Conservation (phyloP, 2,888 invertebrate genomes). For the Sinotaia quadrata region DNA sequence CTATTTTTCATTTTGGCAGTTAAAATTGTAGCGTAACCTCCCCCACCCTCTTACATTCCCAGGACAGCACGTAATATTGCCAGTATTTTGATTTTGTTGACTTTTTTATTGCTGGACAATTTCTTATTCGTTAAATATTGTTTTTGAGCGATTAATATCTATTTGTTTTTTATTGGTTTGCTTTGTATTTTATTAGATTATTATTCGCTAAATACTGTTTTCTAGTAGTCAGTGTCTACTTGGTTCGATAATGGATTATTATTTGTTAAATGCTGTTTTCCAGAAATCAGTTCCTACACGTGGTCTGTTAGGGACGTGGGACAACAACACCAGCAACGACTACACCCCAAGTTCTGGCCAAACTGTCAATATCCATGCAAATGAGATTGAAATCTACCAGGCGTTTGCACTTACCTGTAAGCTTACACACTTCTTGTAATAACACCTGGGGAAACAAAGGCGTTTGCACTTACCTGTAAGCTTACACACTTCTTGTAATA, state of each 20-base stretch:
- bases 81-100: too few species aligned
- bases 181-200: background rate
- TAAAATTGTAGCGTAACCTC: too few species aligned
- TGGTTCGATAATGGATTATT: background rate
- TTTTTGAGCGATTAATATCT: background rate
- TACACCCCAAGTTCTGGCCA: conserved; percentile 74
- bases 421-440: conserved; percentile 36
- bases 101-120: too few species aligned
- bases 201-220: background rate
- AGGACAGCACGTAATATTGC: too few species aligned
- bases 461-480: conserved; percentile 28
- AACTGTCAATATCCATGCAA: conserved; percentile 75
- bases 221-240: background rate
- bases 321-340: conserved; percentile 86
- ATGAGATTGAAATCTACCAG: conserved; percentile 12
- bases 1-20: too few species aligned
- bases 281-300: conserved; percentile 76
- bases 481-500: conserved; percentile 35
- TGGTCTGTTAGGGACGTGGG: conserved; percentile 93
- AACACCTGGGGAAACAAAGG: too few species aligned
- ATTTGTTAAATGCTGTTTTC: background rate
- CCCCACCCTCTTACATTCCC: too few species aligned
- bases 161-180: background rate
- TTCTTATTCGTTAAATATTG: too few species aligned
- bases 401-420: conserved; percentile 26